Conservation (phyloP, 2,888 invertebrate genomes). For the Pseudanteris insignis region DNA sequence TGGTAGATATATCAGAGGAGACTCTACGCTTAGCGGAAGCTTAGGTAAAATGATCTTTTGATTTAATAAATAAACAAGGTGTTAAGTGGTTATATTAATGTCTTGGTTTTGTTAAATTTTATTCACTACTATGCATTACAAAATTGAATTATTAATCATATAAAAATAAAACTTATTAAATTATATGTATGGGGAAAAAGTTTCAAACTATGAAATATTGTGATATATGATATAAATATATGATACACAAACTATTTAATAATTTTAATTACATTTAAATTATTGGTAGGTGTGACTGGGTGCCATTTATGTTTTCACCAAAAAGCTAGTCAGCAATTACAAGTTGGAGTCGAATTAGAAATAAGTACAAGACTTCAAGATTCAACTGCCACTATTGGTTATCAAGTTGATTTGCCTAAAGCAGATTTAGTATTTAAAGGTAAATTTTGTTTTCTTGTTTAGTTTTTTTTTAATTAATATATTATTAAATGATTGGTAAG, state of each 20-base stretch:
- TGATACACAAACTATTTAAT: neutral
- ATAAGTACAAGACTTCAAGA: constrained; percentile 91
- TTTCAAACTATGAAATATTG: too few relatives aligned
- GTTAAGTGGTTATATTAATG: too few relatives aligned
- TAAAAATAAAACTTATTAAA: too few relatives aligned
- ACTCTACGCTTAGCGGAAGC: constrained; percentile 61
- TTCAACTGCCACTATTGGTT: constrained; percentile 89
- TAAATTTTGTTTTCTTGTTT: too few relatives aligned
- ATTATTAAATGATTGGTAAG: too few relatives aligned
- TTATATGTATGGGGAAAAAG: too few relatives aligned
- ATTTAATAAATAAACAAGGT: too few relatives aligned
- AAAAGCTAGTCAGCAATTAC: constrained; percentile 88
- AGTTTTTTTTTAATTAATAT: too few relatives aligned
- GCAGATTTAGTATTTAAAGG: constrained; percentile 95
- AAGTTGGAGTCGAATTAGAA: constrained; percentile 95
- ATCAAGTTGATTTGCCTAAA: constrained; percentile 94
- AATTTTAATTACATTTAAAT: neutral
- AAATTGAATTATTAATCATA: too few relatives aligned
- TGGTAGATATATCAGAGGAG: constrained; percentile 77
- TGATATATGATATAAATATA: too few relatives aligned
- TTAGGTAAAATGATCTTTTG: constrained; percentile 62
- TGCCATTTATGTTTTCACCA: constrained; percentile 94
- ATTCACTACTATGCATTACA: too few relatives aligned
- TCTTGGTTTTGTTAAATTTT: too few relatives aligned
- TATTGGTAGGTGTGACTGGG: constrained; percentile 74